These are phyloP conservation scores for Dasysyrphus albostriatus DNA, from an alignment of 2,888 invertebrate species.

Conservation along the genomic window DNA sequence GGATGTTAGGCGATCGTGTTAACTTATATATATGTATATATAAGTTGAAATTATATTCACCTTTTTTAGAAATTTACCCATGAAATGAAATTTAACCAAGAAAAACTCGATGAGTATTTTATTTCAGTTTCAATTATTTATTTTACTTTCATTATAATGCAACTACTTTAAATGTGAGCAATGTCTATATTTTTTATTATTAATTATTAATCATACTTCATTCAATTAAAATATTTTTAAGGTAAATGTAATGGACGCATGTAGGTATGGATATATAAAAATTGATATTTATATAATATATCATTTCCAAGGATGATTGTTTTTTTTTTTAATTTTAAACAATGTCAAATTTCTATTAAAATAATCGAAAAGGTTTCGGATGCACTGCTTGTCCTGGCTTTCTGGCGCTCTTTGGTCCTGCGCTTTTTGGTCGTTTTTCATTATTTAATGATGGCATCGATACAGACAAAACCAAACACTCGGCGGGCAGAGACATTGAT, in stretches of 20 bases:
- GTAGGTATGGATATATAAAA: not conserved
- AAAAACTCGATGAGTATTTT: no score
- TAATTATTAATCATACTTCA: not conserved
- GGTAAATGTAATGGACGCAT: not conserved
- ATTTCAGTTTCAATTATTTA: no score
- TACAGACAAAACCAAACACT: conserved; percentile 83
- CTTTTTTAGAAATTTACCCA: no score
- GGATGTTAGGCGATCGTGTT: no score
- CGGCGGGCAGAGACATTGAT: conserved; percentile 84
- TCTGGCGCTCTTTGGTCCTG: conserved; percentile 80
- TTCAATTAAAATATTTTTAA: not conserved
- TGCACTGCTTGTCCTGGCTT: conserved; percentile 81
- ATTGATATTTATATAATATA: not conserved
- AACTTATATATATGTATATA: no score
- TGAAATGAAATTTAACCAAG: no score
- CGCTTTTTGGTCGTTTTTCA: conserved; percentile 82
- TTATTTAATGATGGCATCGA: conserved; percentile 83
- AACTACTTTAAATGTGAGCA: not conserved
- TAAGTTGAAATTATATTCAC: no score
- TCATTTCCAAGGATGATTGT: not conserved
- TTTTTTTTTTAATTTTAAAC: not conserved
- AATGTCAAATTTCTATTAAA: conserved; percentile 77
- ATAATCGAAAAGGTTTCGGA: conserved; percentile 83
- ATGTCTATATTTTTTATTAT: not conserved
- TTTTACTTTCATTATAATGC: no score